Base-by-base conservation (phyloP, 92 coral and sea anemone species). In the Siderastrea siderea region DNA sequence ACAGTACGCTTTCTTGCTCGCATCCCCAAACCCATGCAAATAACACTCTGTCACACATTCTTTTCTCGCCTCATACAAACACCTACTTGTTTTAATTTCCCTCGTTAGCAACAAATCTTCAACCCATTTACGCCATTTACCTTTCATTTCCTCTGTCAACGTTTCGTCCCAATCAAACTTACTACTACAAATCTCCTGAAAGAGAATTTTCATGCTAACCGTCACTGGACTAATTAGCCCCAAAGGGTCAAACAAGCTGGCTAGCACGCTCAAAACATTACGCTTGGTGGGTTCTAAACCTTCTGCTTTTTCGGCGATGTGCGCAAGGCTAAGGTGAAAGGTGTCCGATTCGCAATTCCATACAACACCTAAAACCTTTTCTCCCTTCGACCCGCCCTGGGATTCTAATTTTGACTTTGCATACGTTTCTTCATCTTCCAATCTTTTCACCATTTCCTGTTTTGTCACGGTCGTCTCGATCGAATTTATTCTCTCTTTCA, bases 281-380 rank as follows among this genome's bases (percentile, higher is more conserved):
- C 38, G 38, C 38, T 26, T 26, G 38, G 38, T 26, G 38, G 38
- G 38, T 26, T 26, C 38, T 26, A 26, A 26, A 26, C 38, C 38
- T 26, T 26, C 38, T 26, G 38, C 38, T 26, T 26, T 26, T 26
- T 26, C 82, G 9, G 86, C 80, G 52, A 91, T 53, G 3, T 91
- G 81, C 3, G 75, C 63, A 7, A 91, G 55, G 17, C 63, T n/a
- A 51, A 91, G 81, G 71, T 91, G 91, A 51, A 91, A 71, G 63
- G 75, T 81, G 80, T 90, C 93, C 52, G 48, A 60, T 1, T 62
- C 76, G 48, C 61, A 77, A 81, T 80, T 84, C 93, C 93, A 90
- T 14, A 19, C 69, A 75, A 71, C 55, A 64, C 90, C 91, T 26
- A 90, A 74, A 26, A 90, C 91, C 68, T 73, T 91, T 62, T 85